Evolutionary conservation across 2,888 invertebrate genomes (phyloP), one percentile per base, ranked within the genome.

Genomic region (Oscheius sp.): DNA sequence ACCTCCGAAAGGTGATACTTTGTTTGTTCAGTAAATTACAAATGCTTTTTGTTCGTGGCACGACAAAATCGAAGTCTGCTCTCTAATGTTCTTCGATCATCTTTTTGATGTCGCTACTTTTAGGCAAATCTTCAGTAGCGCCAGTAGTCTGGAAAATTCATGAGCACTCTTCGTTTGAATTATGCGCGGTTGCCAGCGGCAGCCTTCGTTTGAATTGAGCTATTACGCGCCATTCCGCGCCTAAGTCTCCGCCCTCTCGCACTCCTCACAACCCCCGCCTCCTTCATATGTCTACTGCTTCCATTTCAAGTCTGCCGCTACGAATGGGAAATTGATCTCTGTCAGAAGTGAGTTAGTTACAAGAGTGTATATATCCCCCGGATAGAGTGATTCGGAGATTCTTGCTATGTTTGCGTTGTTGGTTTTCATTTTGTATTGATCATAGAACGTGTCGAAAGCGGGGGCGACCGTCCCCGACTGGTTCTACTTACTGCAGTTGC

Each of bases 11-110:
- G 59, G 59, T 59, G 44, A 28, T n/a, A 30, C 44, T 59, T 28
- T 44, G 59, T 41, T 41, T 28, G 59, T 17, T 44, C 30, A 6
- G 41, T 28, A 28, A 59, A 59, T 36, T 56, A 17, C 44, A 20
- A 32, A 49, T 24, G 32, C 49, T 50, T 64, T 38, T 30, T 51
- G 64, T 17, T 72, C 30, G 77, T 73, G 73, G 72, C 72, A 62
- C 70, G 71, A 45, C 75, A 74, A 54, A 47, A 61, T 33, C 47
- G 77, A 75, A 66, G 72, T 41, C 14, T 41, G 41, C 12, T 20
- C 12, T 20, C 41, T 20, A 2, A 41, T 17, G n/a, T 41, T 41
- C 41, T 17, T 20, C 41, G 5, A 41, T 20, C 20, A 12, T 14
- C 14, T 36, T 20, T 47, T 47, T 47, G 12, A n/a, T 20, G 22